Evolutionary conservation across 2,113 vertebrate species (phyloP), one percentile per base, ranked within the genome.

Genomic region (Oriolus oriolus): DNA sequence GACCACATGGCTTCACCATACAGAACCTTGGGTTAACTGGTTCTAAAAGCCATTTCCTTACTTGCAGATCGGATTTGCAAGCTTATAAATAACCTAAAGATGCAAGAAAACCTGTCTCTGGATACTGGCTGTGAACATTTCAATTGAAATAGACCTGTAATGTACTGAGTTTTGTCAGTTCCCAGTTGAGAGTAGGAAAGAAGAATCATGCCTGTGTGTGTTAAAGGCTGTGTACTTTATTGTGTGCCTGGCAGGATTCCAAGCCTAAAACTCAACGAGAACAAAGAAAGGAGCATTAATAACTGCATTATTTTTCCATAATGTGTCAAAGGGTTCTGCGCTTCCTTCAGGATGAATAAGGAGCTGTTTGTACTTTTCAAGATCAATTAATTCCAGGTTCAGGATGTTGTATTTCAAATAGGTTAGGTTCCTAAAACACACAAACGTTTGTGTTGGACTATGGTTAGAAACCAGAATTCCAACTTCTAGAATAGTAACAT

Each of bases 321-420:
- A 97, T 96, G 96, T 97, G 96, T 98, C 96, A 95, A 92, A 97
- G 87, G 94, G 91, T 91, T 91, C 94, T 96, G 52, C 12, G 27
- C 93, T 96, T 97, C 85, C 52, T 96, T 95, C 97, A 94, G 87
- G 77, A 66, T 96, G 95, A 96, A 97, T 95, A 94, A 97, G 92
- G 89, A 97, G 74, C 94, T 96, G 94, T 97, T 97, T 98, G 95
- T 98, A 95, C 96, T 96, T 97, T 94, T 98, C 98, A 97, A 95
- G 96, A 98, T 96, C 98, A 97, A 97, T 98, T 98, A 98, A 98
- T 97, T 98, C 96, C 92, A 96, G 85, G 82, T 95, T 98, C 97
- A 97, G 97, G 96, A 98, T 98, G 97, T 95, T 73, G 61, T 96
- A 82, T 98, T 98, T 98, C 96, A 94, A 97, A 91, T 97, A 97